These are phyloP conservation scores for Cephus cinctus DNA, from an alignment of 1,140 invertebrate genomes.

Conservation along the genomic window DNA sequence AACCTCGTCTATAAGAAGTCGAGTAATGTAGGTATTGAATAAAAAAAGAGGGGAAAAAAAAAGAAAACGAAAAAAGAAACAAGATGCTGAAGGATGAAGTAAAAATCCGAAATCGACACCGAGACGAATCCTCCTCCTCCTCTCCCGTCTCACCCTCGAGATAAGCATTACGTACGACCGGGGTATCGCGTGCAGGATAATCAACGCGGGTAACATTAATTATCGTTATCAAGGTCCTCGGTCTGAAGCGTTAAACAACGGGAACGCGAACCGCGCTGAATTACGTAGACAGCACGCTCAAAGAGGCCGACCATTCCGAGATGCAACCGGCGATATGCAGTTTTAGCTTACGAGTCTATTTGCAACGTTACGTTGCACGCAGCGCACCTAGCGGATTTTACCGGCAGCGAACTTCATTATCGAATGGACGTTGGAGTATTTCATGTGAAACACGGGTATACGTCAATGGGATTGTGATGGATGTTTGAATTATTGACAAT, in stretches of 20 bases:
- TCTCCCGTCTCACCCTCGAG: conserved; percentile 8
- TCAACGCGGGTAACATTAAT: conserved; percentile 47
- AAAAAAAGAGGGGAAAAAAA: no score
- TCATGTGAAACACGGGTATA: no score
- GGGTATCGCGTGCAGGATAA: conserved; percentile 38
- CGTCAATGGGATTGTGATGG: no score
- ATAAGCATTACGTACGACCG: no score
- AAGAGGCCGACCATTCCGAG: conserved; percentile 27
- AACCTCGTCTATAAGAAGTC: no score
- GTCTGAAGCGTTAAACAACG: conserved; percentile 40
- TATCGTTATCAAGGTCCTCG: conserved; percentile 43
- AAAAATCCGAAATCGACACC: conserved; percentile 12
- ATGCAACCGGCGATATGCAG: conserved; percentile 21
- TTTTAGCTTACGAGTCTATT: conserved; percentile 27
- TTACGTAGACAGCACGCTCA: conserved; percentile 26
- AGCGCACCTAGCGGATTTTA: no score
- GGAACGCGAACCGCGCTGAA: conserved; percentile 23
- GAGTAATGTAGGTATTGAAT: no score
- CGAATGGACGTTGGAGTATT: no score
- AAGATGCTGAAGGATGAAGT: no score
- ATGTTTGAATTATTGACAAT: no score
- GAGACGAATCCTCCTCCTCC: conserved; percentile 13
- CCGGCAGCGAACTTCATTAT: no score
- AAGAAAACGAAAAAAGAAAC: no score
- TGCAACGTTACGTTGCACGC: conserved; percentile 13